phyloP scores from a whole-genome alignment of 2,113 vertebrate species.

The Ailurus styani region DNA sequence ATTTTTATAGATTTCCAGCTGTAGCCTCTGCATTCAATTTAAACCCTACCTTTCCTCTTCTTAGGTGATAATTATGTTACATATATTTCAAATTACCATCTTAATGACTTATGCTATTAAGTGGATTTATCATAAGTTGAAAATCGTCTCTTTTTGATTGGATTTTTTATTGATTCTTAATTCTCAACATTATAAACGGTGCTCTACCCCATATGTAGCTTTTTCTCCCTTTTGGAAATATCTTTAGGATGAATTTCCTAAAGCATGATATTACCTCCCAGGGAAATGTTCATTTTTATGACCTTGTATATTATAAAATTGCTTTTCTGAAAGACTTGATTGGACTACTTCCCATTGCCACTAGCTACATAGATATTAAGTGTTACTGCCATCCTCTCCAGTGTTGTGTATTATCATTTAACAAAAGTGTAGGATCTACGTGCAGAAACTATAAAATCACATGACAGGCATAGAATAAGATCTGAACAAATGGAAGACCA shows the following conservation, averaged over 20 bases:
- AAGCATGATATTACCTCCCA: neutral
- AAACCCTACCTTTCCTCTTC: neutral
- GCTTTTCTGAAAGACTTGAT: neutral
- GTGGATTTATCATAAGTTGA: neutral
- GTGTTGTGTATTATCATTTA: neutral
- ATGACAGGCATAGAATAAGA: neutral
- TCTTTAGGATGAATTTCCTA: neutral
- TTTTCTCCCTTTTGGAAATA: neutral
- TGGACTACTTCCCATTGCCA: neutral
- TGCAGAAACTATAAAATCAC: neutral
- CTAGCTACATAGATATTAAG: accelerated
- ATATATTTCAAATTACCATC: neutral
- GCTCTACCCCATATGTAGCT: too few species aligned
- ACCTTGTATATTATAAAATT: neutral
- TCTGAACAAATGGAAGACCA: neutral
- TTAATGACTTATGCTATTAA: neutral
- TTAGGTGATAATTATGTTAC: neutral
- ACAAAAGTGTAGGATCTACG: neutral
- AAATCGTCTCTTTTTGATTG: neutral
- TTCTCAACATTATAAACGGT: neutral
- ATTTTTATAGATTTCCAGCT: neutral
- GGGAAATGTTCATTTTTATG: neutral
- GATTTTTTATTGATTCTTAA: neutral
- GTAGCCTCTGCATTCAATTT: neutral
- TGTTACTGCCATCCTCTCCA: neutral